Percentiles rank a stretch among this genome's conserved stretches.
Conservation (phyloP, 2,888 invertebrate genomes). For the Ganaspis brasiliensis region DNA sequence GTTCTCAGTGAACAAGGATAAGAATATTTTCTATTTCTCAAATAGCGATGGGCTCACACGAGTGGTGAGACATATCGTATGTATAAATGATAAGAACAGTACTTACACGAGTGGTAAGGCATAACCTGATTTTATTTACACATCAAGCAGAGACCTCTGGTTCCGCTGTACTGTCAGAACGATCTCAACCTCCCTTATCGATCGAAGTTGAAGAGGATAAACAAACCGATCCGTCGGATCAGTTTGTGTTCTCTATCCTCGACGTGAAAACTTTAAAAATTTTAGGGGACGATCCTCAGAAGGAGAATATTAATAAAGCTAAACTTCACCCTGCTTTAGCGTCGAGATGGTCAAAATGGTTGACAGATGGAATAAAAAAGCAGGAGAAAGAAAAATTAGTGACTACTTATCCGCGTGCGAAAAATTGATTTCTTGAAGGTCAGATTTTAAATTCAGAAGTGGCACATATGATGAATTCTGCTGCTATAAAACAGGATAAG, state of each 20-base stretch:
- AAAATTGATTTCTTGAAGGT: constrained; percentile 31
- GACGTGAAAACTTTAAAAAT: constrained; percentile 52
- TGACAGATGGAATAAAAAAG: constrained; percentile 51
- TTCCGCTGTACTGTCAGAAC: too few relatives aligned
- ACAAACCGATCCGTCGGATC: too few relatives aligned
- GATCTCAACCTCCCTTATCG: too few relatives aligned
- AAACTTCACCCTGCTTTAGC: constrained; percentile 50
- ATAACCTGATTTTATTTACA: too few relatives aligned
- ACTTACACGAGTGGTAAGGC: too few relatives aligned
- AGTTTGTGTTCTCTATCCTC: constrained; percentile 5
- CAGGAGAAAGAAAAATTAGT: constrained; percentile 50
- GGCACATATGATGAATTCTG: constrained; percentile 45
- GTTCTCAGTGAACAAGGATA: too few relatives aligned
- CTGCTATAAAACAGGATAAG: constrained; percentile 49
- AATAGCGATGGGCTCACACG: too few relatives aligned
- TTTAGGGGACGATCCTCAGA: constrained; percentile 48
- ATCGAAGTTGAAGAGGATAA: too few relatives aligned
- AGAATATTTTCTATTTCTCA: too few relatives aligned
- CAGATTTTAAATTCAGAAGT: constrained; percentile 52
- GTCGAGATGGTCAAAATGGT: constrained; percentile 52
- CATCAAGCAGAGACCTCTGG: too few relatives aligned
- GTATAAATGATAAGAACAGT: too few relatives aligned
- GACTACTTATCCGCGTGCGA: constrained; percentile 44
- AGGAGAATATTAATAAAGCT: constrained; percentile 40
- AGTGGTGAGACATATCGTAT: too few relatives aligned